Conservation (phyloP, 2,113 vertebrate genomes). For the Siniperca knerii region DNA sequence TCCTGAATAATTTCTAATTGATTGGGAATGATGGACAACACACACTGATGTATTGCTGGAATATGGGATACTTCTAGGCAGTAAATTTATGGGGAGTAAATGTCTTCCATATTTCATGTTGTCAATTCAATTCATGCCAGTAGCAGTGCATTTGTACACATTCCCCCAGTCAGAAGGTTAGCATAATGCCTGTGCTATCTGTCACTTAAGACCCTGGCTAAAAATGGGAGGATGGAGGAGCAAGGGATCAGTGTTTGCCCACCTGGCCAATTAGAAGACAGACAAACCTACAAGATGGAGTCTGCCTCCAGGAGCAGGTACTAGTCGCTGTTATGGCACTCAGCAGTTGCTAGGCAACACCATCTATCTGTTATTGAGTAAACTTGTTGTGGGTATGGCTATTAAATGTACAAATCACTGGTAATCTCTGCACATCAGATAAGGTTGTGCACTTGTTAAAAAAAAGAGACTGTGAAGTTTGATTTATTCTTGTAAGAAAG, state of each 20-base stretch:
- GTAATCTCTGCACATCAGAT: slow-evolving; percentile 67
- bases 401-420: slow-evolving; percentile 79
- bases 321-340: slow-evolving; percentile 77
- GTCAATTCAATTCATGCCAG: slow-evolving; percentile 79
- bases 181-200: slow-evolving; percentile 68
- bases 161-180: slow-evolving; percentile 66
- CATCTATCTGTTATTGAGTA: slow-evolving; percentile 82
- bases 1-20: slow-evolving; percentile 89
- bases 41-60: slow-evolving; percentile 83
- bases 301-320: slow-evolving; percentile 81
- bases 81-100: slow-evolving; percentile 86
- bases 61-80: slow-evolving; percentile 80
- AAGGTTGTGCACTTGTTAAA: slow-evolving; percentile 40
- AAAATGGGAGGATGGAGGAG: slow-evolving; percentile 66
- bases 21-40: slow-evolving; percentile 85
- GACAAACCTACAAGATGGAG: slow-evolving; percentile 80
- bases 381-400: slow-evolving; percentile 79
- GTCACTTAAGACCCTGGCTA: slow-evolving; percentile 79
- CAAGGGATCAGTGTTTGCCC: slow-evolving; percentile 78
- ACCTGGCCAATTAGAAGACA: slow-evolving; percentile 84
- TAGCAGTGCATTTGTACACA: slow-evolving; percentile 75
- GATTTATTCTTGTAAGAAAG: slow-evolving; percentile 37
- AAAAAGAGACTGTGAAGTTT: slow-evolving; percentile 18
- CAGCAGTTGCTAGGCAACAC: slow-evolving; percentile 87
- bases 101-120: slow-evolving; percentile 86